Evolutionary conservation across 2,797 vertebrate genomes (phyloP), one percentile per base, ranked within the genome.

Genomic region (Delichon dasypus): DNA sequence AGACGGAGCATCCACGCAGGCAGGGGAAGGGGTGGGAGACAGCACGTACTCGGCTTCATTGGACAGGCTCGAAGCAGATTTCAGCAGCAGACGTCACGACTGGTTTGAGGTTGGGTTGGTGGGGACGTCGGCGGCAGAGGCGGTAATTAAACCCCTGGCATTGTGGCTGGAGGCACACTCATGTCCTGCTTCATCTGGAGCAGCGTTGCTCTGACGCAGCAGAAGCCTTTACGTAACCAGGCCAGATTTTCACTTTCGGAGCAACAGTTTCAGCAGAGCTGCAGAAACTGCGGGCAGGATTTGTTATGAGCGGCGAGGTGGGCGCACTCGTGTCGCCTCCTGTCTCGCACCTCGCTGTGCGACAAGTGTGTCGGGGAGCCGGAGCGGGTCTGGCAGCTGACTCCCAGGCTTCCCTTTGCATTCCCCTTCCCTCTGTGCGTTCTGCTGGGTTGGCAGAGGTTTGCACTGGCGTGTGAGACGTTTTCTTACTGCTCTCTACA

Each of bases 81-180:
- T 92, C 7, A 0, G n/a, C 61, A 29, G 22, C 81, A 80, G 90
- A 85, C 0, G 3, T 94, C 81, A 61, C 5, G 21, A 30, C 74
- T 75, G n/a, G 32, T 30, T 7, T 7, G 13, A 71, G 78, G 86
- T 21, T 40, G 75, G 61, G 86, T 21, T 40, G 75, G 61, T 27
- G 9, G 38, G 88, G 62, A 58, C 13, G 16, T 67, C 0, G 1
- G 71, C 0, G 0, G 53, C 45, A 51, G 65, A 94, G 76, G 70
- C 5, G 4, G 66, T 70, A 91, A 94, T 95, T 91, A 91, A 94
- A 86, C 36, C 62, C 44, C 81, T 50, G 81, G 50, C 68, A 85
- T 85, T 44, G 50, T 68, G 62, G 90, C 78, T 1, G 0, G 54
- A 90, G 89, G 75, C 78, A 53, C 11, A 5, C 65, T 34, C 45